A percentile compares a stretch with the other conserved stretches of the same genome.
phyloP scores from a whole-genome alignment of 2,888 invertebrate genomes.

The Apamea sordens region DNA sequence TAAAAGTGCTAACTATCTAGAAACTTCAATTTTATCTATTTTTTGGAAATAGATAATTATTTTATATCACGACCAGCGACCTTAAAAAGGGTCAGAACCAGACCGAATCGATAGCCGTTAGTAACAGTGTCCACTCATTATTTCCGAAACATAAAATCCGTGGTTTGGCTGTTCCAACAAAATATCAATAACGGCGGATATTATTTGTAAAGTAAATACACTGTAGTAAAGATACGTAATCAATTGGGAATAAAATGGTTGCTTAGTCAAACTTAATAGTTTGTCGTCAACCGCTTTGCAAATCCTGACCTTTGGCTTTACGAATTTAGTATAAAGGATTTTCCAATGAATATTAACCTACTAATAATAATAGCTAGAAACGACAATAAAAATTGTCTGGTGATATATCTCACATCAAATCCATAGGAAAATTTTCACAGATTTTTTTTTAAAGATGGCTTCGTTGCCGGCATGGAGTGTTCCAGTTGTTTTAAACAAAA shows the following conservation, averaged over 20 bases:
- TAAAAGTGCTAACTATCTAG: neutral
- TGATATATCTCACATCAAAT: neutral
- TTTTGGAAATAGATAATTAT: neutral
- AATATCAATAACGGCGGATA: constrained; percentile 49
- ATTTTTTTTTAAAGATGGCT: neutral
- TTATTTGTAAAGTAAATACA: constrained; percentile 30
- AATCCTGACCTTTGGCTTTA: neutral
- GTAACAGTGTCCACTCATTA: constrained; percentile 46
- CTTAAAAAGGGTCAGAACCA: constrained; percentile 11
- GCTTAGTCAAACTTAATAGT: constrained; percentile 12
- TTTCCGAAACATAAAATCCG: constrained; percentile 46
- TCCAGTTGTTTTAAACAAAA: constrained; percentile 32
- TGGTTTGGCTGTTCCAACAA: constrained; percentile 28
- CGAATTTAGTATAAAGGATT: neutral
- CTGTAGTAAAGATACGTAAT: constrained; percentile 1
- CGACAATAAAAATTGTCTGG: neutral
- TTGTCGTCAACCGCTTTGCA: constrained; percentile 5
- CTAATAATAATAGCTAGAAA: neutral
- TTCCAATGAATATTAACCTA: neutral
- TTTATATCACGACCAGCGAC: constrained; percentile 9
- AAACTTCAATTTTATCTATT: neutral
- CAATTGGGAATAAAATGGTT: constrained; percentile 7
- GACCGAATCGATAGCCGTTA: constrained; percentile 39
- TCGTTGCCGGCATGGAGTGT: no score
- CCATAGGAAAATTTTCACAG: constrained; percentile 2